Evolutionary conservation across 2,888 invertebrate species (phyloP), one percentile per base, ranked within the genome.

Genomic region (Apamea anceps): DNA sequence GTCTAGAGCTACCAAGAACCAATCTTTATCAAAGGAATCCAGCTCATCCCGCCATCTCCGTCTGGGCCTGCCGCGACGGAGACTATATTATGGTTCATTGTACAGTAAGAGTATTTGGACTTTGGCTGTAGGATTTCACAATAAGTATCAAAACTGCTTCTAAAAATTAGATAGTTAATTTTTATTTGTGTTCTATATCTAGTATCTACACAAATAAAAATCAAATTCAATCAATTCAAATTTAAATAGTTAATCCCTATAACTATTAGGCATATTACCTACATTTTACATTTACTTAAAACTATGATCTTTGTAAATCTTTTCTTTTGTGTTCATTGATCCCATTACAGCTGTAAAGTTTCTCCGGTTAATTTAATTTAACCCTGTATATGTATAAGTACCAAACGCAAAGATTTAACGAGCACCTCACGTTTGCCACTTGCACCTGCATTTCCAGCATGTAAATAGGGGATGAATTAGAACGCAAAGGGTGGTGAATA

Each of bases 361-460:
- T 25, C 21, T 0, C 18, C 12, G 13, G 0, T 21, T 37, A 12
- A 12, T 48, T 66, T 15, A 42, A 54, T 15, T 32, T 21, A 4
- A 63, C 51, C 13, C 18, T 18, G 45, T 45, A 95, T 94, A 3
- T 25, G 2, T 25, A 25, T 25, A 37, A 37, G 37, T 37, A 95
- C 94, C 92, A 93, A 92, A 93, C 91, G 91, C 88, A 90, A 86
- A 92, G 93, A 94, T 94, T 95, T 94, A 95, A 93, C 91, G 92
- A 91, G 85, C 91, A 85, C 81, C 89, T 91, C 94, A 94, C 94
- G 91, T 93, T 90, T 85, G 76, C 77, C 75, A 86, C 85, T 85
- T 89, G 88, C 91, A 93, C 93, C 92, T 93, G 93, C 91, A 92
- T 89, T 90, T 82, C 86, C 75, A 86, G 86, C 81, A 87, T 89